Conservation (phyloP, 2,888 invertebrate species). For the Plagodis dolabraria region DNA sequence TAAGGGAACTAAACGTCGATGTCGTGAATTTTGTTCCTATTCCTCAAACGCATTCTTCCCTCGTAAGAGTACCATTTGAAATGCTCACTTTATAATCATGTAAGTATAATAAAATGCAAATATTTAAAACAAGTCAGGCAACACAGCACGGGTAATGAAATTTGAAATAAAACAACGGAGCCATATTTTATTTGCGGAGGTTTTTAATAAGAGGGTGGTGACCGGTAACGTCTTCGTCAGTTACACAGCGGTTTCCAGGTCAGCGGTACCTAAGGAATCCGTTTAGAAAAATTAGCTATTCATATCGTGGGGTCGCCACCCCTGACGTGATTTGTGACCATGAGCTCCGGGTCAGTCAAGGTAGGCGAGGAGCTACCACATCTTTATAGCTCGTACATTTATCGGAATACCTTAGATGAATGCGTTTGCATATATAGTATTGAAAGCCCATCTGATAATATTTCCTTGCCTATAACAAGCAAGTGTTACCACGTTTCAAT, state of each 20-base stretch:
- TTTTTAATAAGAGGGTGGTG: slow-evolving; percentile 3
- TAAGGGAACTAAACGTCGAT: too few species aligned
- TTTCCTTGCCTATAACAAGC: too few species aligned
- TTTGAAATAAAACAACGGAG: neutral
- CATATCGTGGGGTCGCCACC: slow-evolving; percentile 33
- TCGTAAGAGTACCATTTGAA: too few species aligned
- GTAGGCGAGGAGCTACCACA: neutral
- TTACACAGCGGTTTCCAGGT: slow-evolving; percentile 28
- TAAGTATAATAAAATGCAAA: neutral
- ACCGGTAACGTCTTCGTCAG: slow-evolving; percentile 20
- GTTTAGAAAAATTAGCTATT: slow-evolving; percentile 33
- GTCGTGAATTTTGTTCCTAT: too few species aligned
- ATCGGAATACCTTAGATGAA: too few species aligned
- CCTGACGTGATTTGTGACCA: slow-evolving; percentile 26
- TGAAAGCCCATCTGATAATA: too few species aligned
- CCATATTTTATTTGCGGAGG: slow-evolving; percentile 2
- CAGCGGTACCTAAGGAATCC: slow-evolving; percentile 34
- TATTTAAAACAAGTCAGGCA: neutral
- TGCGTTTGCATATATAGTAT: too few species aligned
- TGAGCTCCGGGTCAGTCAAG: neutral
- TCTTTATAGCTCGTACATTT: neutral
- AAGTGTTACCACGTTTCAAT: too few species aligned
- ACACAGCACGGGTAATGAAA: neutral
- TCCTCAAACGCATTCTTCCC: too few species aligned
- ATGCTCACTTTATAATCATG: too few species aligned